These are phyloP conservation scores for Istiophorus platypterus DNA, from an alignment of 2,113 vertebrate genomes.

Conservation along the genomic window DNA sequence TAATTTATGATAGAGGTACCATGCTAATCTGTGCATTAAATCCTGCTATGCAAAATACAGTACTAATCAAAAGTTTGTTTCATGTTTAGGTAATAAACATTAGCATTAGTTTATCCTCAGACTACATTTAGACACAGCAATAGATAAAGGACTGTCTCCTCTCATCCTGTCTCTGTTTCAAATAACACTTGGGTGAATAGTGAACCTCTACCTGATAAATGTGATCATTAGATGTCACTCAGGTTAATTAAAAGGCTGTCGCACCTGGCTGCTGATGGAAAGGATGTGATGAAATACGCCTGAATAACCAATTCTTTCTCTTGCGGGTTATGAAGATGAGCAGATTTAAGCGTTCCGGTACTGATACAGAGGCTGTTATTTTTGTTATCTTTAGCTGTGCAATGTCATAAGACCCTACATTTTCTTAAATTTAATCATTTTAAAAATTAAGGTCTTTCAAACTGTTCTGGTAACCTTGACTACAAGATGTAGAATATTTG, in stretches of 20 bases:
- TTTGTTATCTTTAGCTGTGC: background rate
- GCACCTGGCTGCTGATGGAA: conserved; percentile 76
- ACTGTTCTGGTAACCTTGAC: background rate
- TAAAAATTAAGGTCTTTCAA: background rate
- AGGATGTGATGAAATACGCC: conserved; percentile 57
- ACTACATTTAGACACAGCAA: background rate
- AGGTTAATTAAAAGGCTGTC: conserved; percentile 82
- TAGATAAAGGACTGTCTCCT: background rate
- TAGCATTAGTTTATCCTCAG: conserved; percentile 7
- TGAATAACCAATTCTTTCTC: conserved; percentile 51
- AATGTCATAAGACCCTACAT: background rate
- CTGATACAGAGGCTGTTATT: conserved; percentile 7
- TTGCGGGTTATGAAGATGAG: conserved; percentile 53
- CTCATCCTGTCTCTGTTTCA: conserved; percentile 15
- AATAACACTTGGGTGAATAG: conserved; percentile 37
- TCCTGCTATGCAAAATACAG: background rate
- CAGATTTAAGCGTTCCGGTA: conserved; percentile 19
- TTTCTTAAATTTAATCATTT: background rate
- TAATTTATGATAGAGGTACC: conserved; percentile 8
- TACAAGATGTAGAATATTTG: background rate
- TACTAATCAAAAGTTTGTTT: conserved; percentile 9
- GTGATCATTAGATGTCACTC: conserved; percentile 76
- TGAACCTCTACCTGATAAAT: conserved; percentile 72
- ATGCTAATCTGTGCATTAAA: conserved; percentile 41
- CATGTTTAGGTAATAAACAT: conserved; percentile 11